phyloP scores from a whole-genome alignment of 2,797 vertebrate species.

The Mormyrops attenuatus region DNA sequence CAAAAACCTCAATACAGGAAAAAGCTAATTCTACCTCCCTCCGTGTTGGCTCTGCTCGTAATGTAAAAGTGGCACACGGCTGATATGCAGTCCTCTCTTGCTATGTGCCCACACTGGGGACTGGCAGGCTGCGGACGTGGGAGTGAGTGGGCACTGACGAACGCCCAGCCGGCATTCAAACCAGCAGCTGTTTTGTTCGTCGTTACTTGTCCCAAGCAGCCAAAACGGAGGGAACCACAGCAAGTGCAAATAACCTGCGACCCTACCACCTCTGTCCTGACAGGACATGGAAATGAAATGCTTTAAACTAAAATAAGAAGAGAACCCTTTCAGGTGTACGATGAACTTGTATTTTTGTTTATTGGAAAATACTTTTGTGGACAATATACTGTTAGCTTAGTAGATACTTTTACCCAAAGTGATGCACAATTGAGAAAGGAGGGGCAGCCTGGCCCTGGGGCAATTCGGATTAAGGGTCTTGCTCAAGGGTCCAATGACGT shows the following conservation, averaged over 20 bases:
- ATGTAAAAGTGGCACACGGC: not conserved
- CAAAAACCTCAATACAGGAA: not conserved
- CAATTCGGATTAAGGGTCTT: not conserved
- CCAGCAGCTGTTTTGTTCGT: constrained; percentile 13
- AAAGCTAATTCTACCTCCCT: not conserved
- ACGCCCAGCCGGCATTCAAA: not conserved
- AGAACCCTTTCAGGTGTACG: not conserved
- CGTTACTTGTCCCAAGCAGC: not conserved
- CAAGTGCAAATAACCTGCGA: not conserved
- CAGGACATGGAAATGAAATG: not conserved
- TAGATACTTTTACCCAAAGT: not conserved
- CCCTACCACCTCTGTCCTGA: not conserved
- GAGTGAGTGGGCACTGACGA: constrained; percentile 13
- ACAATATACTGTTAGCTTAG: not conserved
- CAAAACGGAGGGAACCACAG: not conserved
- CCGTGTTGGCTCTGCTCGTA: not conserved
- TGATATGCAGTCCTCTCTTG: not conserved
- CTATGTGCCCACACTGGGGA: not conserved
- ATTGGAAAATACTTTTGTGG: not conserved
- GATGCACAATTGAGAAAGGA: not conserved
- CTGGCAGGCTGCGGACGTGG: constrained; percentile 13
- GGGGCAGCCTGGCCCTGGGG: not conserved
- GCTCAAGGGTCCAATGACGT: not conserved
- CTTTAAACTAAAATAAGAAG: not conserved
- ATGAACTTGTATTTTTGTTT: constrained; percentile 3